Percentiles rank a stretch among this genome's conserved stretches.
phyloP scores from a whole-genome alignment of 2,113 vertebrate species.

The Onychostoma macrolepis region DNA sequence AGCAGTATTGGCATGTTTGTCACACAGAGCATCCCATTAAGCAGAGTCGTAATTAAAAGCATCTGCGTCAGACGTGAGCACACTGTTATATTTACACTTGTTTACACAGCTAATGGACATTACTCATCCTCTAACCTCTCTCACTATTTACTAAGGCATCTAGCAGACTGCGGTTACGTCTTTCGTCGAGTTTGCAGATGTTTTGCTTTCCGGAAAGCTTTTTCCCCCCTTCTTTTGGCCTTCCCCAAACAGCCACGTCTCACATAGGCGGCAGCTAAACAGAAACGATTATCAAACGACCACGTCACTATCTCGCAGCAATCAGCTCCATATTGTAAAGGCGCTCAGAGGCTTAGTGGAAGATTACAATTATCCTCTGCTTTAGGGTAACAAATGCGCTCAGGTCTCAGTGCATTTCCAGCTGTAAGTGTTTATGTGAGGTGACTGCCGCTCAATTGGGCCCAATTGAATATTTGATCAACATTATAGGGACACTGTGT shows the following conservation, averaged over 20 bases:
- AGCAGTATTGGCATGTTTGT: slow-evolving; percentile 1
- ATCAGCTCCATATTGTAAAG: slow-evolving; percentile 54
- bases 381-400: slow-evolving; percentile 31
- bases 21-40: slow-evolving; percentile 1
- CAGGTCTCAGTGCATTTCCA: not conserved
- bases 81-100: not conserved
- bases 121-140: not conserved
- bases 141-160: not conserved
- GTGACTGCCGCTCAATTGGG: not conserved
- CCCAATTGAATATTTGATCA: slow-evolving; percentile 30
- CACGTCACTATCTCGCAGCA: slow-evolving; percentile 40
- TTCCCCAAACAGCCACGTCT: not conserved
- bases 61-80: not conserved
- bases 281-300: slow-evolving; percentile 45
- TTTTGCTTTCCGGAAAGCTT: too few relatives aligned
- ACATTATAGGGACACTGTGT: slow-evolving; percentile 21
- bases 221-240: too few relatives aligned
- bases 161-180: not conserved
- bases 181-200: not conserved
- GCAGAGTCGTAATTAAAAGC: not conserved
- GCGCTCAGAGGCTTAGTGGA: slow-evolving; percentile 27
- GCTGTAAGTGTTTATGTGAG: not conserved
- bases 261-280: not conserved
- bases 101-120: not conserved
- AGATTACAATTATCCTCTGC: slow-evolving; percentile 55